Conservation (phyloP, 1,140 invertebrate species). For the Ylistrum balloti region DNA sequence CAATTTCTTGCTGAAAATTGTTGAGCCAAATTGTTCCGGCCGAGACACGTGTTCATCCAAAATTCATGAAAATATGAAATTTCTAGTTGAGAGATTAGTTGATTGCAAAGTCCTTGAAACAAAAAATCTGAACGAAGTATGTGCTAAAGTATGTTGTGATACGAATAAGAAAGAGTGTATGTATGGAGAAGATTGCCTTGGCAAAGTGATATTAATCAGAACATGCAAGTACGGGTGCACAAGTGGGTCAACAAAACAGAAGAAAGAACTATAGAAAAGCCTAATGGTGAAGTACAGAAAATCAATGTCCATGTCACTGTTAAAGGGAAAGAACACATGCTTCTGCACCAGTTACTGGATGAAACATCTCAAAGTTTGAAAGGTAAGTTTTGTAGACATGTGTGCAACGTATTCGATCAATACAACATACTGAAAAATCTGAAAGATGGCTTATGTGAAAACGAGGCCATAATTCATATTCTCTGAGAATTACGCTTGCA, state of each 20-base stretch:
- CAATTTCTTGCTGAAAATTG: constrained; percentile 49
- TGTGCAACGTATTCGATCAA: too few species aligned
- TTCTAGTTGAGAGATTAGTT: constrained; percentile 5
- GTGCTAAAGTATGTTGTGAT: constrained; percentile 49
- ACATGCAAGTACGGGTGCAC: constrained; percentile 47
- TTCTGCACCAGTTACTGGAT: not conserved
- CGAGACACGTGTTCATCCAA: constrained; percentile 58
- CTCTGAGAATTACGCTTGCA: constrained; percentile 60
- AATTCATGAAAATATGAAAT: constrained; percentile 56
- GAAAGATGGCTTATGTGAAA: constrained; percentile 54
- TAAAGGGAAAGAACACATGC: not conserved
- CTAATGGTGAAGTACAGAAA: constrained; percentile 28
- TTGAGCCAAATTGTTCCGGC: constrained; percentile 51
- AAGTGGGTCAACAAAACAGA: constrained; percentile 45
- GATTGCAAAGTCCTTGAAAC: constrained; percentile 46
- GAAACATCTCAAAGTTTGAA: too few species aligned
- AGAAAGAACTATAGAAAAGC: constrained; percentile 49
- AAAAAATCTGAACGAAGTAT: constrained; percentile 39
- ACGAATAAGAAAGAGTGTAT: constrained; percentile 48
- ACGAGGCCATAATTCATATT: constrained; percentile 62
- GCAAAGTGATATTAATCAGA: constrained; percentile 42
- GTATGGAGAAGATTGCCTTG: constrained; percentile 51
- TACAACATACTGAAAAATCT: constrained; percentile 42
- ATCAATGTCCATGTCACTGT: constrained; percentile 48
- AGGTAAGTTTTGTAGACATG: too few species aligned